These are phyloP conservation scores for Tachysurus vachellii DNA, from an alignment of 2,113 vertebrate genomes.

Conservation along the genomic window DNA sequence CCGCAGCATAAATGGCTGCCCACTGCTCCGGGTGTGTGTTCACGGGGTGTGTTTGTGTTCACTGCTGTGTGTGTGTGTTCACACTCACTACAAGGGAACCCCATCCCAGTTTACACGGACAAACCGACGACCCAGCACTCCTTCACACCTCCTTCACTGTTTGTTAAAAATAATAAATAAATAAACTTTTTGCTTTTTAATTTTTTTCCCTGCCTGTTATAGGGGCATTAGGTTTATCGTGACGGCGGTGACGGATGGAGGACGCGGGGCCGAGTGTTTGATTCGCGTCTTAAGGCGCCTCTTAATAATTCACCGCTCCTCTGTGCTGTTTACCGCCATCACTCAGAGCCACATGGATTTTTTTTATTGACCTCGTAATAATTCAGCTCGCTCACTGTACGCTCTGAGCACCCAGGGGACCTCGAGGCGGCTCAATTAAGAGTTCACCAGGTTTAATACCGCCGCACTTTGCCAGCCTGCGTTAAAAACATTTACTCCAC, in stretches of 20 bases:
- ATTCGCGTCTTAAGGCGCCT: slow-evolving; percentile 40
- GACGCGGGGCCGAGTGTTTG: slow-evolving; percentile 12
- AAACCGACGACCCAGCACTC: background rate
- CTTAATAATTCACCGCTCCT: slow-evolving; percentile 51
- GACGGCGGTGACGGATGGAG: slow-evolving; percentile 20
- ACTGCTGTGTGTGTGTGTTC: too few species aligned
- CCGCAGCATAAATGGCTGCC: background rate
- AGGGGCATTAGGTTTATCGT: slow-evolving; percentile 38
- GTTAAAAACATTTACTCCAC: background rate
- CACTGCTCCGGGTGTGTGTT: too few species aligned
- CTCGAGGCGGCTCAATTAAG: slow-evolving; percentile 13
- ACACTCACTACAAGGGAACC: background rate
- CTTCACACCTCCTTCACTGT: background rate
- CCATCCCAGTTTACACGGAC: background rate
- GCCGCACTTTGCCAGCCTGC: background rate
- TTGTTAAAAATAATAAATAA: background rate
- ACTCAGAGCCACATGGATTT: slow-evolving; percentile 51
- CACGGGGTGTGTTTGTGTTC: too few species aligned
- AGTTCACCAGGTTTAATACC: slow-evolving; percentile 43
- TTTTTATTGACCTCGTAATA: slow-evolving; percentile 41
- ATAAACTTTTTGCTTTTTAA: background rate
- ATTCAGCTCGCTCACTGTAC: slow-evolving; percentile 20
- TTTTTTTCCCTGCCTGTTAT: background rate
- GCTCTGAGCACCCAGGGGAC: slow-evolving; percentile 9
- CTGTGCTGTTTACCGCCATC: slow-evolving; percentile 11